phyloP scores from a whole-genome alignment of 2,113 vertebrate genomes.

The Tetrax tetrax region DNA sequence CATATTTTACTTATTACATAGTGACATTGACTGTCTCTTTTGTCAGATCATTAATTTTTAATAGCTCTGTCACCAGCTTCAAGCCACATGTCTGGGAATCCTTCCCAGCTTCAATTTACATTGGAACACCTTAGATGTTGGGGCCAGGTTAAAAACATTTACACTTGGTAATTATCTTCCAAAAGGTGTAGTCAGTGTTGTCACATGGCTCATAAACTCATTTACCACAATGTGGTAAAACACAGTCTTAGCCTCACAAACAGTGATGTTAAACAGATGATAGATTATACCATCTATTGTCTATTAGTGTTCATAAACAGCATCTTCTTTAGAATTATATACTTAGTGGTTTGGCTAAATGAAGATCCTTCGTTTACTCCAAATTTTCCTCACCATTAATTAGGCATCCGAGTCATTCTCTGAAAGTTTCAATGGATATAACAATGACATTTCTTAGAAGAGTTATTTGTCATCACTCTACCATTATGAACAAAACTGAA shows the following conservation, averaged over 20 bases:
- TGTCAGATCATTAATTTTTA: slow-evolving; percentile 32
- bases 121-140: not conserved
- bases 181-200: not conserved
- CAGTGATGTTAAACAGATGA: not conserved
- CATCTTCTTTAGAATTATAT: not conserved
- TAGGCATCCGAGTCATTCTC: not conserved
- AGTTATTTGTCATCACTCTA: not conserved
- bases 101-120: not conserved
- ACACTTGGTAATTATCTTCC: not conserved
- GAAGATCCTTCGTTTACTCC: not conserved
- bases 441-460: not conserved
- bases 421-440: not conserved
- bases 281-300: not conserved
- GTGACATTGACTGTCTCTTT: not conserved
- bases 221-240: not conserved
- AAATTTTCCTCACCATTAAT: not conserved
- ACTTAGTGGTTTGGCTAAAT: not conserved
- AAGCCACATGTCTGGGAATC: not conserved
- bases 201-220: not conserved
- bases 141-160: not conserved
- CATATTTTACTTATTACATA: slow-evolving; percentile 14
- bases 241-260: not conserved
- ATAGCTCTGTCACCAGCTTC: slow-evolving; percentile 8
- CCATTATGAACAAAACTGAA: not conserved
- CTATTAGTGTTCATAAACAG: not conserved